A percentile compares a stretch with the other conserved stretches of the same genome.
These are phyloP conservation scores for Thecocarcelia acutangulata DNA, from an alignment of 2,888 invertebrate species.

Conservation along the genomic window DNA sequence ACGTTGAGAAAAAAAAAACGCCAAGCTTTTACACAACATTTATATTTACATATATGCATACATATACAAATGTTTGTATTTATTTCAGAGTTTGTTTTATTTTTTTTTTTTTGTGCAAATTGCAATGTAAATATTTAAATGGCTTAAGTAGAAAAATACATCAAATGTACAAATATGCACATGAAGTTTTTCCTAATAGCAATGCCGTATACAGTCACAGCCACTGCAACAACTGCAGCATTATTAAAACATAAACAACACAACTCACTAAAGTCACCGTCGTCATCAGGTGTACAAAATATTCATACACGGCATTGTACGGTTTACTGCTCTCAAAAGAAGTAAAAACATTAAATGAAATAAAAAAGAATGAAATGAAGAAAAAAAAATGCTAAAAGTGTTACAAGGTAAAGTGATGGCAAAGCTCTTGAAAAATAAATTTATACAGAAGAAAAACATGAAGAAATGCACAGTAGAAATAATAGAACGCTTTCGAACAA, in stretches of 20 bases:
- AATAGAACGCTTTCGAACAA: conserved; percentile 31
- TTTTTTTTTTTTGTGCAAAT: conserved; percentile 44
- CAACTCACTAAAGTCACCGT: background rate
- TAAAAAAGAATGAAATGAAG: background rate
- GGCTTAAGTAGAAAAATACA: conserved; percentile 57
- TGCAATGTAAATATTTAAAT: conserved; percentile 60
- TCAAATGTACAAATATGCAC: conserved; percentile 49
- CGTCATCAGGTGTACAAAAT: conserved; percentile 45
- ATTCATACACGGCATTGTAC: background rate
- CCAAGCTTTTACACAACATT: conserved; percentile 28
- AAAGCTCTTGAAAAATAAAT: conserved; percentile 57
- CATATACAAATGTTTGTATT: background rate
- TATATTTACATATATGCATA: background rate
- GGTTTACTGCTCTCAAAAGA: conserved; percentile 40
- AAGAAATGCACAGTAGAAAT: conserved; percentile 1
- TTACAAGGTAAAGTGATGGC: conserved; percentile 66
- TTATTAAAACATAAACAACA: conserved; percentile 21
- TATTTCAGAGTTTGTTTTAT: background rate
- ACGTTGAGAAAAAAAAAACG: background rate
- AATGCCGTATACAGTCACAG: conserved; percentile 17
- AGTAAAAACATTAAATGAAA: conserved; percentile 12
- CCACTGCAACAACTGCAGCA: conserved; percentile 13
- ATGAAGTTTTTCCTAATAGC: conserved; percentile 49
- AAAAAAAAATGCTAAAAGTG: conserved; percentile 53
- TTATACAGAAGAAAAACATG: conserved; percentile 17